A percentile compares a stretch with the other conserved stretches of the same genome.
These are phyloP conservation scores for Julus scandinavius DNA, from an alignment of 2,888 invertebrate genomes.

Conservation along the genomic window DNA sequence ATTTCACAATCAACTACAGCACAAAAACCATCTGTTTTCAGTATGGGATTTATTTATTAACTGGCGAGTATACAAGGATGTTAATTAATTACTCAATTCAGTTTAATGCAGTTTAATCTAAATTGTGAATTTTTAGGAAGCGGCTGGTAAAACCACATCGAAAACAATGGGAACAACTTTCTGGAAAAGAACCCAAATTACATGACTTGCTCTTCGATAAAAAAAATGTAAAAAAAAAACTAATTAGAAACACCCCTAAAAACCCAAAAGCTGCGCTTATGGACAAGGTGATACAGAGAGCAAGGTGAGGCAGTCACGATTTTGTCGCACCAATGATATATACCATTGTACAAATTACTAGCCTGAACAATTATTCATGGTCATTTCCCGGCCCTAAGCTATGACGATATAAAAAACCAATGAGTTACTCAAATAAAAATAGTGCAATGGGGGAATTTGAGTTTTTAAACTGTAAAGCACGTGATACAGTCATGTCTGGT, in stretches of 20 bases:
- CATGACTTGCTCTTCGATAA: background rate
- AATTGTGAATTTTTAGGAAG: background rate
- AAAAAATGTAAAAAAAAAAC: background rate
- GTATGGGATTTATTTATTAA: background rate
- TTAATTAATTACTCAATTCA: background rate
- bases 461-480: background rate
- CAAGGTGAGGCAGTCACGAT: slow-evolving; percentile 36
- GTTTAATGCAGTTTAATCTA: background rate
- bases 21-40: background rate
- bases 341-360: slow-evolving; percentile 1
- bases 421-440: background rate
- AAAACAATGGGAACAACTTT: slow-evolving; percentile 20
- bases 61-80: background rate
- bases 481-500: background rate
- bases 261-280: background rate
- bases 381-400: slow-evolving; percentile 27
- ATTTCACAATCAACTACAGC: background rate
- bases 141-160: background rate
- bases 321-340: slow-evolving; percentile 8
- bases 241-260: slow-evolving; percentile 8
- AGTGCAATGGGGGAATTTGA: background rate
- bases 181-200: slow-evolving; percentile 11
- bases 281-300: background rate
- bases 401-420: background rate
- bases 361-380: slow-evolving; percentile 8